Evolutionary conservation across 1,140 invertebrate species (phyloP).

Genomic region (Galleria mellonella): DNA sequence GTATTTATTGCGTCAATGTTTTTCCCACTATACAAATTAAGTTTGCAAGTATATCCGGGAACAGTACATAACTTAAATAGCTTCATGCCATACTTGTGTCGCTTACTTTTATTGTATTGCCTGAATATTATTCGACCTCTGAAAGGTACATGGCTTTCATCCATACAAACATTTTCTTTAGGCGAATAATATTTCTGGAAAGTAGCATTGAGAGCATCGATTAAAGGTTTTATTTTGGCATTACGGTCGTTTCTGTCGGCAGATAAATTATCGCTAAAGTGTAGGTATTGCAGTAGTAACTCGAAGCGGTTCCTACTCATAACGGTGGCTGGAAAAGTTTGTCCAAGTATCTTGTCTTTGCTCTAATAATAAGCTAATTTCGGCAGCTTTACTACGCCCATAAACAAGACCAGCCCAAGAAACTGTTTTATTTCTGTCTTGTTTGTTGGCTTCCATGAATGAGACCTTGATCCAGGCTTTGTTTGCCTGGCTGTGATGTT

Average conservation of each 20-base stretch:
- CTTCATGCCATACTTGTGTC: too few relatives aligned
- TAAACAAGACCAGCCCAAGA: constrained; percentile 33
- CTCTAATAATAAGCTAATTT: constrained; percentile 36
- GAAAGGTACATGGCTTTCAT: constrained; percentile 38
- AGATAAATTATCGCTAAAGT: constrained; percentile 28
- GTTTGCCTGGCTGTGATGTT: constrained; percentile 29
- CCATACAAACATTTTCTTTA: constrained; percentile 40
- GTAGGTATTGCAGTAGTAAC: constrained; percentile 23
- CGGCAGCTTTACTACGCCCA: constrained; percentile 35
- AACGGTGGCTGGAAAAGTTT: constrained; percentile 32
- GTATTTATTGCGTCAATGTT: constrained; percentile 33
- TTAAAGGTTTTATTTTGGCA: constrained; percentile 25
- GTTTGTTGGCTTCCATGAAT: constrained; percentile 36
- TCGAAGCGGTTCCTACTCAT: constrained; percentile 34
- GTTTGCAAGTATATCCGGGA: constrained; percentile 37
- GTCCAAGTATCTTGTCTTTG: constrained; percentile 29
- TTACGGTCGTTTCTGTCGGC: constrained; percentile 26
- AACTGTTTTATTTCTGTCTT: constrained; percentile 34
- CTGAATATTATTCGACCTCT: not conserved
- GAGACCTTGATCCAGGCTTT: constrained; percentile 34
- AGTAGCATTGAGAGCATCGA: constrained; percentile 31
- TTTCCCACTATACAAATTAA: constrained; percentile 44
- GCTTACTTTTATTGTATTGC: constrained; percentile 32
- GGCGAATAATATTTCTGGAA: constrained; percentile 45
- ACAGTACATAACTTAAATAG: constrained; percentile 42